Evolutionary conservation across 2,797 vertebrate genomes (phyloP), one percentile per base, ranked within the genome.

Genomic region (Tenualosa thibaudeaui): DNA sequence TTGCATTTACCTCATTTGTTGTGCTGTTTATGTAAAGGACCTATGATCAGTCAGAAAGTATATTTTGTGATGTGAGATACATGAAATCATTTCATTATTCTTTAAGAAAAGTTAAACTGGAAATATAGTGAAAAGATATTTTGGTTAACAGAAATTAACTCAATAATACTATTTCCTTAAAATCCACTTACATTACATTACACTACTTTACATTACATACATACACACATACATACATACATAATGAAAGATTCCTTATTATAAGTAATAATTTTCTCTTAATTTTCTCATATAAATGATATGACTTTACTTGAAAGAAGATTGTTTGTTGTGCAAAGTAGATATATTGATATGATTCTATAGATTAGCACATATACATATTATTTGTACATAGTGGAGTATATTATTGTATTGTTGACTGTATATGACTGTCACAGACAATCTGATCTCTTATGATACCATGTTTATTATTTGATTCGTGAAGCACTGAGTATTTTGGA

Each of bases 321-420:
- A 89, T 53, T 89, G 88, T 89, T 89, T 91, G 84, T 88, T 87
- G 90, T 92, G 91, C 62, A 85, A 89, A 92, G 91, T 89, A 89
- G 84, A 43, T 91, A 84, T 89, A 88, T 88, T 84, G 88, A 84
- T 22, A 78, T 78, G 40, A 78, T 78, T 78, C 37, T 89, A 51
- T 51, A 71, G 82, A 81, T 58, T 50, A 46, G 53, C 65, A 84
- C 31, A 50, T 81, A 60, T 24, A 24, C 51, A 85, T 85, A 84
- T 40, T 10, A 40, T 90, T 91, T 93, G 92, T 93, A 92, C 56
- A 91, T 93, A 93, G 87, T 92, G 86, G 90, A 89, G 90, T 85
- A 83, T 91, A 89, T 93, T 87, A 89, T 85, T 84, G 65, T 83
- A 82, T 91, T 89, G 90, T 86, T 91, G 22, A 54, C 31, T 81